Evolutionary conservation across 2,888 invertebrate species (phyloP), one percentile per base, ranked within the genome.

Genomic region (Zygothrica quintamaculata): DNA sequence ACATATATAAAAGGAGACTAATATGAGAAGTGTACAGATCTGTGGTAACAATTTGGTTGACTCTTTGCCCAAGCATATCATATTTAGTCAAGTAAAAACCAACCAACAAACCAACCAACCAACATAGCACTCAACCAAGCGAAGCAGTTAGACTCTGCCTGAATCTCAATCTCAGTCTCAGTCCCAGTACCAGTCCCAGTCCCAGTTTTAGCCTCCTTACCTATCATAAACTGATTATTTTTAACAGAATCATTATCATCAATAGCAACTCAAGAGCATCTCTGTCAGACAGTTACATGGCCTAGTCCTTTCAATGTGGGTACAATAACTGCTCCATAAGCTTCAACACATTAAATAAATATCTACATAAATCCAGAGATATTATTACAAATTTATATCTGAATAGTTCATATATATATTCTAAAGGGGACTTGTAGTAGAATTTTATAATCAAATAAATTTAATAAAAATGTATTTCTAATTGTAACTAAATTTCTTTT

Each of bases 171-270:
- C 51, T 18, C 51, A 42, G 43, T 36, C 40, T 11, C 29, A 16
- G 37, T 31, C 33, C 15, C 29, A 16, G 37, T 13, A 18, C 7
- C 60, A 31, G 25, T 18, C 31, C 18, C 34, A 11, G 36, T 5
- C 44, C 12, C 52, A 18, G 29, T 44, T 40, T 29, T 59, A 50
- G 50, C 65, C 78, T 77, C 68, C 68, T 65, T 61, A 57, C 68
- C 84, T 61, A 80, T 65, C 78, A 67, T 80, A 84, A 80, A 84
- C 84, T 84, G 84, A 86, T 86, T 84, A 81, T 86, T 86, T 84
- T 86, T 66, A 86, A 84, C 87, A 86, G 81, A 84, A 81, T 80
- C 87, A 80, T 86, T 74, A 84, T 69, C 77, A 68, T 74, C 77
- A 73, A 62, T 64, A 51, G 68, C 77, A 76, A 57, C 52, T 55